Base-by-base conservation (phyloP, 2,113 vertebrate species). In the Calyptomena viridis region DNA sequence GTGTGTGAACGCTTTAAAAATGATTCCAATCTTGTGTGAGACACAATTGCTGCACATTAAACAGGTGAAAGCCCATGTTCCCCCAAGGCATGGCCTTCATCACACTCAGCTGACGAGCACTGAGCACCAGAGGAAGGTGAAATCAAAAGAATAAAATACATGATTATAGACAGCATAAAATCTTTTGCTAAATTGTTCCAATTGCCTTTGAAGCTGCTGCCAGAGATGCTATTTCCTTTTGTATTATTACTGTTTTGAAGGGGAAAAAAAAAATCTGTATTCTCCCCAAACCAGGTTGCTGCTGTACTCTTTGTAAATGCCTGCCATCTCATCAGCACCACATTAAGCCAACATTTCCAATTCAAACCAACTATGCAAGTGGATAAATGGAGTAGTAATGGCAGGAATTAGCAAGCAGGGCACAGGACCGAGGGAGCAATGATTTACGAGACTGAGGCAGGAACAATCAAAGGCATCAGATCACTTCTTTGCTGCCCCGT, bases 331-430 rank as follows among this genome's bases (percentile, higher is more conserved):
- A 79, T 95, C 92, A 96, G 89, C 27, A 11, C 81, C 92, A 59
- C 89, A 85, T 93, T 94, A 96, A 96, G 87, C 92, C 89, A 89
- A 87, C 77, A 74, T 89, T 91, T 87, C 1, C 1, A 7, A 95
- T 91, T 92, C 96, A 66, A 89, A 47, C 86, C 80, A 7, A 8
- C 86, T 11, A 6, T 3, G 73, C 1, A 15, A 12, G 89, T 8
- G 84, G 94, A 87, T 96, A 92, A 96, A 93, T 72, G 89, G 10
- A 50, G 86, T 25, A 6, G 93, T 73, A 90, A 95, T 71, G 92
- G 88, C 77, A 91, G 73, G 97, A 96, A 96, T 96, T 82, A 87
- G 96, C 56, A 89, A 69, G 88, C 90, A 66, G 90, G 84, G 80
- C 67, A 44, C 37, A 82, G 69, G 86, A 74, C 1, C 60, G 89